Evolutionary conservation across 2,888 invertebrate genomes (phyloP), one percentile per base, ranked within the genome.

Genomic region (Eledone cirrhosa): DNA sequence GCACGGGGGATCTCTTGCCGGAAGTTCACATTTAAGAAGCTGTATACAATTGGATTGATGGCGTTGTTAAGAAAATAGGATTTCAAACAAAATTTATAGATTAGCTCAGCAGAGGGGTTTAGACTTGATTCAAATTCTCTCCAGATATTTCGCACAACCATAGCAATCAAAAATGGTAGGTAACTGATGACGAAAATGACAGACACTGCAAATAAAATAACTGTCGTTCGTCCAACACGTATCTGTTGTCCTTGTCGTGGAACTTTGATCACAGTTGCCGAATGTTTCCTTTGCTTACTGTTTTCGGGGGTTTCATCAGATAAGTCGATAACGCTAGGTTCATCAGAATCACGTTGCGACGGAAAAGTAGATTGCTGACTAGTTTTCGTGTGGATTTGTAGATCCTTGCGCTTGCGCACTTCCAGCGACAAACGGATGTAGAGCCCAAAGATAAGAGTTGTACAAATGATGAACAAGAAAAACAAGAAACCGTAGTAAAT

Each of bases 51-150:
- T 2, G 88, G 88, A 80, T 88, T 88, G 24, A 87, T 87, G n/a
- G 88, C 87, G 80, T 87, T 88, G 81, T 88, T 88, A 41, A 88
- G 86, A 80, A 88, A 87, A 81, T 86, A 88, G 4, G 88, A 88
- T 79, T 88, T 88, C 22, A 86, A 83, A 79, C 87, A 85, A 67
- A 88, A 87, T 83, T 88, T 88, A 79, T 87, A 87, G 24, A 84
- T 82, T 24, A 88, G 84, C 80, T 88, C 88, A 29, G 83, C 84
- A 2, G 83, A 81, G 0, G 86, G 84, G 27, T 82, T 84, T 16
- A 88, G 80, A 31, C 80, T 83, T 19, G 83, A 83, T 74, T 88
- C 88, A 47, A 88, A 85, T 78, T 86, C 87, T 78, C 83, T 85
- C 65, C 85, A 84, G 33, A 86, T 78, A 80, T 86, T 87, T 67